Conservation (phyloP, 2,113 vertebrate genomes). For the Cathartes aura region DNA sequence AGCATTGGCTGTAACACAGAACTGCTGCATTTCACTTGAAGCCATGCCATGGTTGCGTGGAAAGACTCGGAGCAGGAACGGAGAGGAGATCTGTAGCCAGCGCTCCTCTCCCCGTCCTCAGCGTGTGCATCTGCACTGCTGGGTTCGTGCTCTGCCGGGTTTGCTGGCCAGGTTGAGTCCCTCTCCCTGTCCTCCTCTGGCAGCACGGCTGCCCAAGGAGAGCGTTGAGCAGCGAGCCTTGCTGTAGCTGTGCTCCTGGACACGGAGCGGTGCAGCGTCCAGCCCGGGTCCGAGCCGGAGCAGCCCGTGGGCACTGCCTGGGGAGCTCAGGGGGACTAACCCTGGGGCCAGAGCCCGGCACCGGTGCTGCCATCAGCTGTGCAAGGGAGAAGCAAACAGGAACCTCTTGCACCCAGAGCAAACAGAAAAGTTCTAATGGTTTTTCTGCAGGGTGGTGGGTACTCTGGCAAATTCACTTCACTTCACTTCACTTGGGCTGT, state of each 20-base stretch:
- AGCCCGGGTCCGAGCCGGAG: fast-evolving
- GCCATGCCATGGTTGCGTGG: fast-evolving
- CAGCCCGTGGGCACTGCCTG: background rate
- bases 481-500: background rate
- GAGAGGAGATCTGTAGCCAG: background rate
- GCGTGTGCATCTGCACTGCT: background rate
- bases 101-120: background rate
- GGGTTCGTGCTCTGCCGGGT: fast-evolving
- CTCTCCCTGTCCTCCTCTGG: background rate
- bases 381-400: background rate
- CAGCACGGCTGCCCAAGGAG: fast-evolving
- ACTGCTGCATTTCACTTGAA: background rate
- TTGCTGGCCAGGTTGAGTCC: background rate
- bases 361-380: fast-evolving
- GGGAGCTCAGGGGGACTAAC: background rate
- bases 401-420: background rate
- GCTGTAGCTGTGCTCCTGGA: background rate
- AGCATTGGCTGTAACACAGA: fast-evolving
- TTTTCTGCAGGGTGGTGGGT: background rate
- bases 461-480: background rate
- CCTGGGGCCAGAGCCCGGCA: background rate
- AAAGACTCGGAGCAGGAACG: background rate
- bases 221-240: fast-evolving
- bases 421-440: background rate
- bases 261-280: fast-evolving